Percentiles rank a stretch among this genome's conserved stretches.
phyloP scores from a whole-genome alignment of 1,140 invertebrate species.

The Caenorhabditis elegans region DNA sequence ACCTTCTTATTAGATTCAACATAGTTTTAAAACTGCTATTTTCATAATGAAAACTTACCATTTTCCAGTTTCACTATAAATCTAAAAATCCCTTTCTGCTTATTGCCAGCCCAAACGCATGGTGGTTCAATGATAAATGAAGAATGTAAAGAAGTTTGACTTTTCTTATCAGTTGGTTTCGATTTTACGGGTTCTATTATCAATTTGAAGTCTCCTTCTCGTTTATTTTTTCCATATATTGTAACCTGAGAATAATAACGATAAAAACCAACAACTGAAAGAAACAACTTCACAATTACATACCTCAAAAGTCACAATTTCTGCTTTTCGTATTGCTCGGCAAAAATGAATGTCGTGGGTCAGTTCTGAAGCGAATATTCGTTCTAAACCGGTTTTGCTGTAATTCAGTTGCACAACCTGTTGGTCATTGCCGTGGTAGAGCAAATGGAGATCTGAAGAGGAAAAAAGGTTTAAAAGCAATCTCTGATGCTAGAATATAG shows the following conservation, averaged over 20 bases:
- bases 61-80: constrained; percentile 5
- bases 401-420: background rate
- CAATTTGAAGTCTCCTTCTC: constrained; percentile 12
- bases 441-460: background rate
- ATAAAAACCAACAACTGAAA: too few species aligned
- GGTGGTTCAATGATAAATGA: background rate
- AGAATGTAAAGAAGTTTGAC: background rate
- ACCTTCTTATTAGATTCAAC: too few species aligned
- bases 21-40: too few species aligned
- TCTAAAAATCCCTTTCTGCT: background rate
- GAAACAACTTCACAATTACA: background rate
- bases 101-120: background rate
- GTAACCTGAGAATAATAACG: background rate
- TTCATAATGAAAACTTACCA: too few species aligned
- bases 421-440: background rate
- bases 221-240: background rate
- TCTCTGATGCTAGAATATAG: too few species aligned
- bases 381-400: background rate
- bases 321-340: background rate
- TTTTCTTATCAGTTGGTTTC: background rate
- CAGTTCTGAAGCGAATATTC: constrained; percentile 1
- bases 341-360: background rate
- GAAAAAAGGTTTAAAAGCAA: background rate
- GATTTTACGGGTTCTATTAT: background rate
- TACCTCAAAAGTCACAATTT: background rate